A percentile compares a stretch with the other conserved stretches of the same genome.
Conservation (phyloP, 2,797 vertebrate species). For the Lepus oiostolus region DNA sequence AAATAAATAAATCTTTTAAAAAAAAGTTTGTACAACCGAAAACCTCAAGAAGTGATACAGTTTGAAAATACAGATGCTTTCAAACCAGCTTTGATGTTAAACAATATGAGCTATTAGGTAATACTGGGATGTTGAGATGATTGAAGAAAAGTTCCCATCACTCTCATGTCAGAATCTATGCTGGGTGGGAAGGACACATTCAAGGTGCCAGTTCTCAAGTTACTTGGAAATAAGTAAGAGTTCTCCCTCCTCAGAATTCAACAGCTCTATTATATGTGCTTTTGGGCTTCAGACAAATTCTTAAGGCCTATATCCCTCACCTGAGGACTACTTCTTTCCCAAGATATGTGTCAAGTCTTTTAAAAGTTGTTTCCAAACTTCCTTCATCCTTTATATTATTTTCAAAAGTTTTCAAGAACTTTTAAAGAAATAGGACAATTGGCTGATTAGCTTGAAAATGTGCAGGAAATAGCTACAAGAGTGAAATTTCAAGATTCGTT, state of each 20-base stretch:
- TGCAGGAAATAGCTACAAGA: constrained; percentile 15
- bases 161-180: not conserved
- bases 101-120: not conserved
- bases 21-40: constrained; percentile 15
- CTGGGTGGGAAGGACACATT: not conserved
- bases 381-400: constrained; percentile 62
- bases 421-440: constrained; percentile 51
- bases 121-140: not conserved
- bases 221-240: constrained; percentile 44
- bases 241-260: not conserved
- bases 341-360: constrained; percentile 44
- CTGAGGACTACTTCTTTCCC: constrained; percentile 16
- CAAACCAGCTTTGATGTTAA: constrained; percentile 44
- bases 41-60: constrained; percentile 19
- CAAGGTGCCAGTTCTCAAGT: not conserved
- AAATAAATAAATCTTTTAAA: too few species aligned
- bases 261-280: not conserved
- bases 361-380: constrained; percentile 20
- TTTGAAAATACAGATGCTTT: constrained; percentile 54
- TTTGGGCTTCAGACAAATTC: constrained; percentile 30
- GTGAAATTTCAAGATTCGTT: constrained; percentile 44
- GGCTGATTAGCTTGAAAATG: constrained; percentile 51
- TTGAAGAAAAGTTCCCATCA: constrained; percentile 35
- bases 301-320: constrained; percentile 16
- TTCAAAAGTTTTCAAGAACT: constrained; percentile 29